Conservation (phyloP, 2,113 vertebrate species). For the Camelus bactrianus region DNA sequence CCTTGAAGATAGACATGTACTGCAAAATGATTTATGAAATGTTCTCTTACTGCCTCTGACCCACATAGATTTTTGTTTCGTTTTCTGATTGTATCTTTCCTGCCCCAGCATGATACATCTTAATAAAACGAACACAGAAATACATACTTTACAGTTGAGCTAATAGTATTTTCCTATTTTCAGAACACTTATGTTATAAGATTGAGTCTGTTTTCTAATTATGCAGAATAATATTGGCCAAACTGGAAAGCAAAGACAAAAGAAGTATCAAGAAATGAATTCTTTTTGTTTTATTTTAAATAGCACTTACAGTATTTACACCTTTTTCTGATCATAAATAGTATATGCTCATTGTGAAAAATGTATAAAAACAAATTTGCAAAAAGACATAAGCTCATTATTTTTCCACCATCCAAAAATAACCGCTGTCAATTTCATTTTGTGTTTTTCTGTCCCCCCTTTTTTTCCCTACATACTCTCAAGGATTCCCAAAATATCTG, state of each 20-base stretch:
- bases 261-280: background rate
- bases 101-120: conserved; percentile 33
- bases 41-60: conserved; percentile 46
- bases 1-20: background rate
- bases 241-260: conserved; percentile 34
- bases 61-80: conserved; percentile 50
- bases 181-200: background rate
- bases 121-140: conserved; percentile 28
- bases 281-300: conserved; percentile 39
- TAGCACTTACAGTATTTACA: background rate
- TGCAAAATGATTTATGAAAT: conserved; percentile 46
- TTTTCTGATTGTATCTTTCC: conserved; percentile 10
- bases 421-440: background rate
- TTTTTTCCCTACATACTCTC: background rate
- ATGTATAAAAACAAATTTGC: background rate
- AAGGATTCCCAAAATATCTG: background rate
- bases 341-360: background rate
- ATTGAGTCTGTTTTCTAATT: background rate
- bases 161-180: background rate
- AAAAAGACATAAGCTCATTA: background rate
- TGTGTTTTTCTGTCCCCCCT: background rate
- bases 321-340: conserved; percentile 7
- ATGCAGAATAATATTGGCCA: conserved; percentile 7
- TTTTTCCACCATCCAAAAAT: background rate
- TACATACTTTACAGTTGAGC: background rate